These are phyloP conservation scores for Drosophila eohydei DNA, from an alignment of 2,888 invertebrate genomes.

Conservation along the genomic window DNA sequence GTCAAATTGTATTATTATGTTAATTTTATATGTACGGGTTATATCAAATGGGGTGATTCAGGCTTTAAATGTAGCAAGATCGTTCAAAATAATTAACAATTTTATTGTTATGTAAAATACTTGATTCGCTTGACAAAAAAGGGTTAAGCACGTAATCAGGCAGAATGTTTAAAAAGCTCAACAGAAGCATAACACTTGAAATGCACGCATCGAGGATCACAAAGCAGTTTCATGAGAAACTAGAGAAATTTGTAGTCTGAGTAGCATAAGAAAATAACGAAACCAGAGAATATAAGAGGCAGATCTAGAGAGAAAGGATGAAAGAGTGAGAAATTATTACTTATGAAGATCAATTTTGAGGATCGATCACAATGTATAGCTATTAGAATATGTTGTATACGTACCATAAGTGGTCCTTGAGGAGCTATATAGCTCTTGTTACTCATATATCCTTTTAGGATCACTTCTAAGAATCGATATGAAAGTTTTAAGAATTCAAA, in stretches of 20 bases:
- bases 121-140: not conserved
- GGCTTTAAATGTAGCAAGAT: not conserved
- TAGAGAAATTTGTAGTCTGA: not conserved
- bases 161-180: not conserved
- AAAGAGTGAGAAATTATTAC: not conserved
- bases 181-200: not conserved
- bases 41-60: not conserved
- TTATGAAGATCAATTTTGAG: not conserved
- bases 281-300: not conserved
- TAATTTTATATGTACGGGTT: conserved; percentile 4
- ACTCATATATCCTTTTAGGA: not conserved
- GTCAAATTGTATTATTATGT: conserved; percentile 16
- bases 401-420: no score
- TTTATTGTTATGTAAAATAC: conserved; percentile 15
- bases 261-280: not conserved
- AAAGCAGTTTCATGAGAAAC: not conserved
- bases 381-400: no score
- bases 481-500: no score
- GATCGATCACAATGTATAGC: not conserved
- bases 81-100: not conserved
- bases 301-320: not conserved
- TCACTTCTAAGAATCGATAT: not conserved
- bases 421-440: no score
- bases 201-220: not conserved
- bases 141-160: not conserved